Conservation (phyloP, 2,113 vertebrate species). For the Xenopus borealis region DNA sequence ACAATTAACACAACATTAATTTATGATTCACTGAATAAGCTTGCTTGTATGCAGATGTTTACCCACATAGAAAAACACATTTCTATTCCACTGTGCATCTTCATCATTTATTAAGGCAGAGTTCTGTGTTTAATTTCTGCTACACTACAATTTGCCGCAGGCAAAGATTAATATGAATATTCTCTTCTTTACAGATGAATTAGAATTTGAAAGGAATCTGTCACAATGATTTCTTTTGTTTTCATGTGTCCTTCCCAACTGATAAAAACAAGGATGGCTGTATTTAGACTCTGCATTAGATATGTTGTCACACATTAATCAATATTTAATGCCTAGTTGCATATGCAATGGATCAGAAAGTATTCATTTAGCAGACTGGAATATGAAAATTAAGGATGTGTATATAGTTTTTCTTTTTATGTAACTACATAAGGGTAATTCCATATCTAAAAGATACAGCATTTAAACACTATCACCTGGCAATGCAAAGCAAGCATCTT, state of each 20-base stretch:
- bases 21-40: constrained; percentile 25
- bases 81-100: constrained; percentile 18
- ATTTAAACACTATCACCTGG: too few relatives aligned
- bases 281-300: constrained; percentile 13
- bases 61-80: constrained; percentile 22
- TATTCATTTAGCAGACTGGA: neutral
- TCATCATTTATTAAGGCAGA: constrained; percentile 19
- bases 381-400: too few relatives aligned
- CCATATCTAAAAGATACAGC: too few relatives aligned
- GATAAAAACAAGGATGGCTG: constrained; percentile 7
- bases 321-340: neutral
- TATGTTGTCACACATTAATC: constrained; percentile 10
- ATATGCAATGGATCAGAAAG: neutral
- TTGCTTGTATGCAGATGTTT: constrained; percentile 29
- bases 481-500: too few relatives aligned
- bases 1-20: constrained; percentile 23
- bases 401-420: too few relatives aligned
- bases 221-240: constrained; percentile 15
- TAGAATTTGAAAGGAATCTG: constrained; percentile 21
- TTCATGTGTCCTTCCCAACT: constrained; percentile 15
- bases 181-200: constrained; percentile 28
- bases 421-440: too few relatives aligned
- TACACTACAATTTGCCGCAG: constrained; percentile 12
- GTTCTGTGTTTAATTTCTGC: constrained; percentile 23
- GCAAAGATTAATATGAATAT: constrained; percentile 27